A percentile compares a stretch with the other conserved stretches of the same genome.
Evolutionary conservation across 2,797 vertebrate species (phyloP).

Genomic region (Aldrovandia affinis): DNA sequence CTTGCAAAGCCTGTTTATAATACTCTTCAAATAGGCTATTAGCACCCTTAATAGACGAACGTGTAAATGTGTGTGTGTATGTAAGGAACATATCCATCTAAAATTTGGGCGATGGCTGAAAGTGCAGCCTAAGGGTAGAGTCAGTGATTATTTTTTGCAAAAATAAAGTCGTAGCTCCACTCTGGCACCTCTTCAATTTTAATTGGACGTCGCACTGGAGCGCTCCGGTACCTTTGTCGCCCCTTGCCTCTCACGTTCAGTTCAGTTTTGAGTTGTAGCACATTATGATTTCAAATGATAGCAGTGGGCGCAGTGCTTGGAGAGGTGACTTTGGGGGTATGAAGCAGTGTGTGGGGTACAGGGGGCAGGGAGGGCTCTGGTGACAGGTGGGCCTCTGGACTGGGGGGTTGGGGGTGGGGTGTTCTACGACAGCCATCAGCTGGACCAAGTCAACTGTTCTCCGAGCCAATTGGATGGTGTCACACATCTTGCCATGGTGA

Average conservation of each 20-base stretch:
- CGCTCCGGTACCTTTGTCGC: too few relatives aligned
- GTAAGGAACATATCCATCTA: neutral
- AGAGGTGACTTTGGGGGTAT: neutral
- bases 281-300: too few relatives aligned
- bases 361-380: neutral
- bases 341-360: neutral
- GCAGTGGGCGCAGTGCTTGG: too few relatives aligned
- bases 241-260: too few relatives aligned
- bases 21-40: neutral
- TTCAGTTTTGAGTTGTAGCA: too few relatives aligned
- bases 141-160: too few relatives aligned
- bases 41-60: neutral
- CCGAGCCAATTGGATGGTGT: slow-evolving; percentile 19
- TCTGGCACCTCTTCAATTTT: too few relatives aligned
- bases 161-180: too few relatives aligned
- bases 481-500: neutral
- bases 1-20: slow-evolving; percentile 4
- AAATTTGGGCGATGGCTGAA: neutral
- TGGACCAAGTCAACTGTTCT: slow-evolving; percentile 38
- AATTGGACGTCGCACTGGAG: too few relatives aligned
- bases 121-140: neutral
- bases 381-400: slow-evolving; percentile 36
- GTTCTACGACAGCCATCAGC: slow-evolving; percentile 4
- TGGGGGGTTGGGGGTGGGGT: neutral
- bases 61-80: neutral